Evolutionary conservation across 2,113 vertebrate species (phyloP), one percentile per base, ranked within the genome.

Genomic region (Poeciliopsis turrubarensis): DNA sequence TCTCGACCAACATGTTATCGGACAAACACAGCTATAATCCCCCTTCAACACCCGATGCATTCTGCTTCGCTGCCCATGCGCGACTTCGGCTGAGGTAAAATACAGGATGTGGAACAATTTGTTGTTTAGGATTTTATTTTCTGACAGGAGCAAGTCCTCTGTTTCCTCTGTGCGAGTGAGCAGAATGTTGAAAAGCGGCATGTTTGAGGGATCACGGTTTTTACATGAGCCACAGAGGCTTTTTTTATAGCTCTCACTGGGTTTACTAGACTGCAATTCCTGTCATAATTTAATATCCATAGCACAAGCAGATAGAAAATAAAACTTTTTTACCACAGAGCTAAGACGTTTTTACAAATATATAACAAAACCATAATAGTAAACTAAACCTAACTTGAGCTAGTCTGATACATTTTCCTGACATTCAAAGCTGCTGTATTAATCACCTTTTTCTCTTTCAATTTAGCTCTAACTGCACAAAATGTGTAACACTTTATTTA

Each of bases 21-120:
- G 77, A 86, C 39, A 34, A 81, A 78, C 70, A 81, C 83, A 86
- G 82, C 82, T 81, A 70, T 91, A 92, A 92, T 85, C 78, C 75
- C 54, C 25, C 72, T 34, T 76, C 77, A 70, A 73, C 34, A 25
- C 70, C 17, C 2, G 17, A 77, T 80, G 80, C 67, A 78, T 72
- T 80, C 74, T 71, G 77, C 86, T 86, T 78, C 60, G n/a, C 81
- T 57, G 75, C 62, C 67, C 85, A 83, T 80, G 79, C 61, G 65
- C 87, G 74, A 91, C 84, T 65, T 64, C 13, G 54, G 78, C 37
- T 75, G 75, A 61, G 60, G 31, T 65, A 41, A 80, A 84, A 72
- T 11, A 47, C 12, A 75, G 67, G 19, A 34, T 68, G 70, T 60
- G 72, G 60, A 54, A 39, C 4, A 0, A 67, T 71, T 81, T 80